Evolutionary conservation across 2,797 vertebrate species (phyloP), one percentile per base, ranked within the genome.

Genomic region (Cuniculus paca): DNA sequence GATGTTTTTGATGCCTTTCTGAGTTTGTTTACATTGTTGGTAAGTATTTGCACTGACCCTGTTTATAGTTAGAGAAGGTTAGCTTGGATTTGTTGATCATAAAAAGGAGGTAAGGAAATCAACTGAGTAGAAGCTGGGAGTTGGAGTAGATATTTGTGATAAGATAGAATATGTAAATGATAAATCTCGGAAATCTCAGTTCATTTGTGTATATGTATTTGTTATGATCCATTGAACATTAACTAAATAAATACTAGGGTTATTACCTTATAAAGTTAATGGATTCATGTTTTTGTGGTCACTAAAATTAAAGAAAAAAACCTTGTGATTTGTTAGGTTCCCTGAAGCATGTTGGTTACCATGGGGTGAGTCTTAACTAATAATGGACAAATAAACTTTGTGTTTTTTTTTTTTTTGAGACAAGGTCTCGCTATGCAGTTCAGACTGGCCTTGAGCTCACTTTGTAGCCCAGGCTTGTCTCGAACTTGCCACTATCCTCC

Each of bases 11-110:
- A 91, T 93, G 26, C 2, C 20, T n/a, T 82, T 94, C 34, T 68
- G 45, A 89, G 39, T 93, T 95, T 95, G 36, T 91, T 95, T 94
- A 83, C n/a, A 19, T 84, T 93, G 39, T 96, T 88, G 50, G 75
- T 82, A 1, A 82, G 3, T 93, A 56, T 81, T 92, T 60, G 90
- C 13, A 52, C 0, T 58, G 34, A 95, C 65, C 48, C 54, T 63
- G 2, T 94, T 84, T 82, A 86, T 12, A 94, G 56, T 24, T 80
- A 81, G 36, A 85, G 36, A 82, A 72, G 22, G 26, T 93, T 87
- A 91, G 58, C 45, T 4, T 90, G 50, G 65, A 81, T 26, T 83
- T 88, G 14, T 36, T 72, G 68, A 63, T 28, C 13, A 28, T 42
- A 70, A 61, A 79, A 90, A 81, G 77, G 26, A 80, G 31, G 45